Evolutionary conservation across 1,140 invertebrate genomes (phyloP).

Genomic region (Drosophila repleta): DNA sequence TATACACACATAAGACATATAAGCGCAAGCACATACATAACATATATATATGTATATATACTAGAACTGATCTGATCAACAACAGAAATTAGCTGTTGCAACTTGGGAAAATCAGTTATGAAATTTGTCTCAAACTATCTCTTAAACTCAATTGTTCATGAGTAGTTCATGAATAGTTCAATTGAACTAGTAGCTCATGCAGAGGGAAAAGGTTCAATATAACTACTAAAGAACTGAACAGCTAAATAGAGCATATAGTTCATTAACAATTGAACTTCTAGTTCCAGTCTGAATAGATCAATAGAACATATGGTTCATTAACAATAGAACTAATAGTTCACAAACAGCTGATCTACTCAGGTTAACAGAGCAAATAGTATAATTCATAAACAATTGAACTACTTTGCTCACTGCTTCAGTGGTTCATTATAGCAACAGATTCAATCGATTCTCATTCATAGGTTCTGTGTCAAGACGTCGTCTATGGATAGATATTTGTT

Average conservation of each 20-base stretch:
- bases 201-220: not conserved
- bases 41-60: no score
- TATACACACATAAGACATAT: not conserved
- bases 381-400: not conserved
- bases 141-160: not conserved
- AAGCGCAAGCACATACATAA: not conserved
- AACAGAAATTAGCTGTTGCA: no score
- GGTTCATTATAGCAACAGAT: not conserved
- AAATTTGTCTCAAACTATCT: not conserved
- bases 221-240: not conserved
- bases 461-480: not conserved
- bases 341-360: no score
- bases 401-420: not conserved
- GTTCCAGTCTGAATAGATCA: no score
- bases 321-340: no score
- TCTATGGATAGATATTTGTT: conserved; percentile 22
- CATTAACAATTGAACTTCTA: not conserved
- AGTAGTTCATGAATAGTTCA: not conserved
- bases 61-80: no score
- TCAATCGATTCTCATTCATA: not conserved
- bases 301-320: no score
- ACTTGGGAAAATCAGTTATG: no score
- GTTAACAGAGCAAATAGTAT: not conserved
- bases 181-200: not conserved
- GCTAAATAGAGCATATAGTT: not conserved